phyloP scores from a whole-genome alignment of 2,797 vertebrate genomes.

The Numenius phaeopus region DNA sequence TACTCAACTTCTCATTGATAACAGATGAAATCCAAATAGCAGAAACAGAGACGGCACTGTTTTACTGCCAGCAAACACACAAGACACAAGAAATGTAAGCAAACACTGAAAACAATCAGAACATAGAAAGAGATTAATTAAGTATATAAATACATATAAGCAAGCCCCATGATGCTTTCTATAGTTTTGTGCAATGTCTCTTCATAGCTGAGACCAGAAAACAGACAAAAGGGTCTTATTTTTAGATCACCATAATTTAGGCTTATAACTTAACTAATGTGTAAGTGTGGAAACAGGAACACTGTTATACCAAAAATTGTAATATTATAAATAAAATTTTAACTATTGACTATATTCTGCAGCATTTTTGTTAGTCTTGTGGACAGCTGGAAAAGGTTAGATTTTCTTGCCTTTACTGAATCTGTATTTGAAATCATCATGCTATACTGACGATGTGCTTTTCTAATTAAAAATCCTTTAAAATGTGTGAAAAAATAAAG shows the following conservation, averaged over 20 bases:
- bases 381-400: slow-evolving; percentile 39
- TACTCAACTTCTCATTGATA: not conserved
- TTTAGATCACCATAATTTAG: slow-evolving; percentile 25
- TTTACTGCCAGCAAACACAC: slow-evolving; percentile 43
- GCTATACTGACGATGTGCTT: slow-evolving; percentile 15
- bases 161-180: slow-evolving; percentile 33
- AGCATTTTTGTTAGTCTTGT: slow-evolving; percentile 65
- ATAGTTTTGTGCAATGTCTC: slow-evolving; percentile 36
- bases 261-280: slow-evolving; percentile 37
- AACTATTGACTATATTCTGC: slow-evolving; percentile 44
- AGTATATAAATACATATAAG: not conserved
- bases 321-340: slow-evolving; percentile 69
- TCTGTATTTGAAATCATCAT: slow-evolving; percentile 35
- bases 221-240: slow-evolving; percentile 27
- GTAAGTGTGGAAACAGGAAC: slow-evolving; percentile 45
- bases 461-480: slow-evolving; percentile 42
- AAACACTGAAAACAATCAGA: slow-evolving; percentile 34
- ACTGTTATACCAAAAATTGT: slow-evolving; percentile 45
- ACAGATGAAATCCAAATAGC: slow-evolving; percentile 5
- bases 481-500: slow-evolving; percentile 34
- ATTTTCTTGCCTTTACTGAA: slow-evolving; percentile 44
- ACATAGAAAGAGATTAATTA: not conserved
- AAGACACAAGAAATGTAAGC: slow-evolving; percentile 9
- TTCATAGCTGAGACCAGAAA: slow-evolving; percentile 35
- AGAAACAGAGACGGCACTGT: not conserved